Percentiles rank a stretch among this genome's conserved stretches.
phyloP scores from a whole-genome alignment of 2,797 vertebrate species.

The Notamacropus eugenii region DNA sequence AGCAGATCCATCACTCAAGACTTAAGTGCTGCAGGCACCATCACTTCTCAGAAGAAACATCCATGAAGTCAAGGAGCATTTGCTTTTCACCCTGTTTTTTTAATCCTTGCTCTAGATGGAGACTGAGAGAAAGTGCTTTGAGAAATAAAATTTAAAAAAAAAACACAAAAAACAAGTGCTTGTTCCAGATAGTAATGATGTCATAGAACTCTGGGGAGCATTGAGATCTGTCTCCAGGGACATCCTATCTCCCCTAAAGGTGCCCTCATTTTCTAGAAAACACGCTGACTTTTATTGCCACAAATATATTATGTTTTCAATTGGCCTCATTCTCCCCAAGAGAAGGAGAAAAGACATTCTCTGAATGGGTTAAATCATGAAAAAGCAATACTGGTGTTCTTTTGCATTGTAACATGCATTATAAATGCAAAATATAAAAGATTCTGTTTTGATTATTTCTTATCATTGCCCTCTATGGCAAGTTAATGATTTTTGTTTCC shows the following conservation, averaged over 20 bases:
- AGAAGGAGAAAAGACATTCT: not conserved
- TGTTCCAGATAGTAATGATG: not conserved
- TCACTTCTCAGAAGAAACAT: slow-evolving; percentile 19
- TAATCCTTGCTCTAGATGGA: slow-evolving; percentile 4
- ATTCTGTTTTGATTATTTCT: slow-evolving; percentile 1
- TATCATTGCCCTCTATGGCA: not conserved
- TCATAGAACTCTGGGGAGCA: not conserved
- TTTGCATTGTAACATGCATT: not conserved
- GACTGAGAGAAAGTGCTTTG: slow-evolving; percentile 21
- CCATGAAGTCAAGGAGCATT: slow-evolving; percentile 18
- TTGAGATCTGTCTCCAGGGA: not conserved
- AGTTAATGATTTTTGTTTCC: not conserved
- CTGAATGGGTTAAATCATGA: not conserved
- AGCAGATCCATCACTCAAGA: not conserved
- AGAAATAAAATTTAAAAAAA: slow-evolving; percentile 10
- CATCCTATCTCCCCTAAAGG: not conserved
- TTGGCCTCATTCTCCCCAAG: not conserved
- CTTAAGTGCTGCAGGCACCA: not conserved
- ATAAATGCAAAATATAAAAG: slow-evolving; percentile 12
- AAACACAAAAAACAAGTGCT: not conserved
- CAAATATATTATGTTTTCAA: not conserved
- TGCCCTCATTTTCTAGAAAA: not conserved
- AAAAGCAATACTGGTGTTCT: not conserved
- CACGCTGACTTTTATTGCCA: no score
- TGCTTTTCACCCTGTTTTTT: not conserved